Percentiles rank a stretch among this genome's conserved stretches.
phyloP scores from a whole-genome alignment of 1,140 invertebrate genomes.

The Odontomachus brunneus region DNA sequence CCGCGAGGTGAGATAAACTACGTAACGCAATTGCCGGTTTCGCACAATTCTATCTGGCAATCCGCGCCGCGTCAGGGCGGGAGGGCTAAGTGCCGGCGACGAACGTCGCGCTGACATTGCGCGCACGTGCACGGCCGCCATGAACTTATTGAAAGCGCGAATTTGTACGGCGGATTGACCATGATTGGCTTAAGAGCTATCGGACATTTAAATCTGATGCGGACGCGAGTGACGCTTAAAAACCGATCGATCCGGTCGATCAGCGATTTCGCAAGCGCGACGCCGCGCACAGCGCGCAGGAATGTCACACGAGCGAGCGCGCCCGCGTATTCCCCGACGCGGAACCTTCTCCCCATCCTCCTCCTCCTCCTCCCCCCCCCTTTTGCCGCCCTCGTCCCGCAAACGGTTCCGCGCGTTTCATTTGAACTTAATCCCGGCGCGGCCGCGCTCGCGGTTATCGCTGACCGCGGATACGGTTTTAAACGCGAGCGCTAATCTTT shows the following conservation, averaged over 20 bases:
- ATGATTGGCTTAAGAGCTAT: slow-evolving; percentile 13
- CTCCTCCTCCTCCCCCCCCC: too few relatives aligned
- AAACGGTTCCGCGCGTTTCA: background rate
- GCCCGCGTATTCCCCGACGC: background rate
- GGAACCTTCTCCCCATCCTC: background rate
- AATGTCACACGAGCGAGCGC: background rate
- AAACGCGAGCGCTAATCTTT: slow-evolving; percentile 9
- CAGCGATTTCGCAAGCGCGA: too few relatives aligned
- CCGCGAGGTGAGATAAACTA: slow-evolving; percentile 39
- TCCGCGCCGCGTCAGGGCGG: slow-evolving; percentile 24
- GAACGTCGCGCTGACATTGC: background rate
- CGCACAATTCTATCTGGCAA: slow-evolving; percentile 30
- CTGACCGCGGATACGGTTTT: background rate
- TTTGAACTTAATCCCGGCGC: slow-evolving; percentile 22
- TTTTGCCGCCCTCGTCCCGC: too few relatives aligned
- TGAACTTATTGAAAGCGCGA: slow-evolving; percentile 13
- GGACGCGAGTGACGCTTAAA: background rate
- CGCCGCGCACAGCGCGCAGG: background rate
- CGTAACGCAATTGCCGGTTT: slow-evolving; percentile 30
- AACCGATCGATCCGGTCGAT: slow-evolving; percentile 8
- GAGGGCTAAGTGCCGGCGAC: background rate
- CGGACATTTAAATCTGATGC: slow-evolving; percentile 7
- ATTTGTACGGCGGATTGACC: slow-evolving; percentile 27
- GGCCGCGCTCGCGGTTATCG: background rate
- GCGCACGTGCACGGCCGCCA: background rate